Evolutionary conservation across 2,113 vertebrate genomes (phyloP), one percentile per base, ranked within the genome.

Genomic region (Elachura formosa): DNA sequence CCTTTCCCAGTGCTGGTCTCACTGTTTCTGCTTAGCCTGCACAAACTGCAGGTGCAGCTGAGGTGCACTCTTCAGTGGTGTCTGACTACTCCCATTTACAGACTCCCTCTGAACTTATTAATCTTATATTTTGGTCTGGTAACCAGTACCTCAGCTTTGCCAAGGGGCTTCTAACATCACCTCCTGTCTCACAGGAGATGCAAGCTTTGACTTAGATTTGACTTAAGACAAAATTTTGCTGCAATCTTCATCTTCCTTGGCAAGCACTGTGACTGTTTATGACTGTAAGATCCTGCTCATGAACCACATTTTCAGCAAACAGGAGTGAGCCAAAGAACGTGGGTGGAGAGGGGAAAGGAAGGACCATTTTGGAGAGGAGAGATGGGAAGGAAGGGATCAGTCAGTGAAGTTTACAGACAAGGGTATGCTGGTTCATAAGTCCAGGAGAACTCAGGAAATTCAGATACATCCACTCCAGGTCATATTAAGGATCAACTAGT

Each of bases 391-490:
- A 56, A 14, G 6, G 5, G 12, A 41, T 45, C 48, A 81, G 21
- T 7, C 33, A 38, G 12, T 51, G 33, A 73, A 77, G 8, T 1
- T 69, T 74, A 40, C 40, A 59, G 21, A 54, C 7, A 38, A 36
- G 62, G 29, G 36, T 12, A 45, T 1, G 3, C 26, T 9, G 6
- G 8, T 68, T 85, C 1, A 0, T 49, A 74, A 62, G 2, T 5
- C 17, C 45, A 40, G 56, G 25, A 72, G 36, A 36, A 11, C 40
- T 85, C 66, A 56, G 22, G 22, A 85, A 87, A 85, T 59, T 43
- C 40, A 58, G 33, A 52, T 9, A 45, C 14, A 52, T 11, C 11
- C 20, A 9, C 31, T 58, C 23, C 33, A 66, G 49, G 31, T 41
- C 11, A 31, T n/a, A 29, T 71, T 81, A 16, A n/a, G 20, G 15